Evolutionary conservation across 2,888 invertebrate species (phyloP).

Genomic region (Sesia bembeciformis): DNA sequence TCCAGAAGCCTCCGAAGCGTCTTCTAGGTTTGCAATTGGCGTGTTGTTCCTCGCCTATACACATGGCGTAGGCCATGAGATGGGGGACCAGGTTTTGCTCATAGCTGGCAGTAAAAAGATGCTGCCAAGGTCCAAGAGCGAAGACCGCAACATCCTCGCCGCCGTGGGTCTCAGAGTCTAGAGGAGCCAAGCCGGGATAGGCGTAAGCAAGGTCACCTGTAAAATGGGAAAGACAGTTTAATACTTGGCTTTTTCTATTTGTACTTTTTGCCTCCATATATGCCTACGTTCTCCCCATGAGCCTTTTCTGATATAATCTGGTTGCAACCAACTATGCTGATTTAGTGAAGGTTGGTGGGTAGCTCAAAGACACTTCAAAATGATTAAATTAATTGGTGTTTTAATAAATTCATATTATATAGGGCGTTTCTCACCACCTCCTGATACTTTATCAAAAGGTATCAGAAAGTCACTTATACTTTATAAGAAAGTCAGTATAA

Average conservation of each 20-base stretch:
- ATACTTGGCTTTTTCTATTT: neutral
- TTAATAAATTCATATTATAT: too few relatives aligned
- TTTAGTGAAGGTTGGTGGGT: neutral
- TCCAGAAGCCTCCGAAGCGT: slow-evolving; percentile 18
- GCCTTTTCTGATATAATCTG: too few relatives aligned
- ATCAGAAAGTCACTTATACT: too few relatives aligned
- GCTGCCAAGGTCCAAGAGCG: slow-evolving; percentile 83
- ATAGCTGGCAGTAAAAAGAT: slow-evolving; percentile 84
- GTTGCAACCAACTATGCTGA: neutral
- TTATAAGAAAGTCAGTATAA: too few relatives aligned
- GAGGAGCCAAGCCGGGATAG: slow-evolving; percentile 77
- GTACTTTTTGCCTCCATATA: too few relatives aligned
- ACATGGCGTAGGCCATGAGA: slow-evolving; percentile 82
- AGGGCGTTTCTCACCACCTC: too few relatives aligned
- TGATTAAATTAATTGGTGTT: too few relatives aligned
- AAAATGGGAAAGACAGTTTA: neutral
- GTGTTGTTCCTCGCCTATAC: slow-evolving; percentile 73
- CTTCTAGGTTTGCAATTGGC: slow-evolving; percentile 33
- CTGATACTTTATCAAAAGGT: too few relatives aligned
- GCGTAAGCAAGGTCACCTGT: slow-evolving; percentile 59
- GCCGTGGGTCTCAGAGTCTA: slow-evolving; percentile 80
- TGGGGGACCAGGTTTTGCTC: slow-evolving; percentile 87
- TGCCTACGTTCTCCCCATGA: too few relatives aligned
- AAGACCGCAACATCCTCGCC: slow-evolving; percentile 87
- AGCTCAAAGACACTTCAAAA: too few relatives aligned